Percentiles rank a stretch among this genome's conserved stretches.
phyloP scores from a whole-genome alignment of 2,888 invertebrate genomes.

The Tipula helvola region DNA sequence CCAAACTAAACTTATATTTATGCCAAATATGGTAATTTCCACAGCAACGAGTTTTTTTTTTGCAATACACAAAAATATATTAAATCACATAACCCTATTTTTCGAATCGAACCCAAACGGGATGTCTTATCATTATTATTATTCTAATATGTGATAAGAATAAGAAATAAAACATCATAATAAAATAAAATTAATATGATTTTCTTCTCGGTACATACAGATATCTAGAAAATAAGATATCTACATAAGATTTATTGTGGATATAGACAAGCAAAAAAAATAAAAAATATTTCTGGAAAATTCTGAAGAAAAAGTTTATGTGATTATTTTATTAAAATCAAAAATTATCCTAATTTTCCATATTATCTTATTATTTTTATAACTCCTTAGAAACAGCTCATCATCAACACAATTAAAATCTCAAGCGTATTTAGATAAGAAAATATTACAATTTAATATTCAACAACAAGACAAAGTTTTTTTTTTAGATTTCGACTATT shows the following conservation, averaged over 20 bases:
- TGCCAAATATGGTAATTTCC: too few species aligned
- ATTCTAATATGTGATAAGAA: background rate
- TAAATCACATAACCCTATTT: background rate
- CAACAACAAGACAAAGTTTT: background rate
- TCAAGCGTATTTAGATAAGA: background rate
- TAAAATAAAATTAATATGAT: background rate
- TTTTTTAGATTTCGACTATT: too few species aligned
- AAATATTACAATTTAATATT: background rate
- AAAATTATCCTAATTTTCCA: background rate
- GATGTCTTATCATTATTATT: background rate
- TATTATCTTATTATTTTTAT: background rate
- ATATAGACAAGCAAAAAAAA: background rate
- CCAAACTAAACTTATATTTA: too few species aligned
- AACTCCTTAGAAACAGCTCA: background rate
- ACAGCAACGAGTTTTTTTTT: too few species aligned
- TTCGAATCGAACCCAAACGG: background rate
- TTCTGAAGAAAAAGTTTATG: background rate
- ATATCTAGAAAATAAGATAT: background rate
- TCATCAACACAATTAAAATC: background rate
- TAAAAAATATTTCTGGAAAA: background rate
- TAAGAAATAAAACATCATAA: background rate
- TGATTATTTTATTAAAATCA: background rate
- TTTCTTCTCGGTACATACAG: background rate
- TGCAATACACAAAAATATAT: background rate
- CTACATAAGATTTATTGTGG: background rate